Percentiles rank a stretch among this genome's conserved stretches.
These are phyloP conservation scores for Cerceris rybyensis DNA, from an alignment of 2,888 invertebrate species.

Conservation along the genomic window DNA sequence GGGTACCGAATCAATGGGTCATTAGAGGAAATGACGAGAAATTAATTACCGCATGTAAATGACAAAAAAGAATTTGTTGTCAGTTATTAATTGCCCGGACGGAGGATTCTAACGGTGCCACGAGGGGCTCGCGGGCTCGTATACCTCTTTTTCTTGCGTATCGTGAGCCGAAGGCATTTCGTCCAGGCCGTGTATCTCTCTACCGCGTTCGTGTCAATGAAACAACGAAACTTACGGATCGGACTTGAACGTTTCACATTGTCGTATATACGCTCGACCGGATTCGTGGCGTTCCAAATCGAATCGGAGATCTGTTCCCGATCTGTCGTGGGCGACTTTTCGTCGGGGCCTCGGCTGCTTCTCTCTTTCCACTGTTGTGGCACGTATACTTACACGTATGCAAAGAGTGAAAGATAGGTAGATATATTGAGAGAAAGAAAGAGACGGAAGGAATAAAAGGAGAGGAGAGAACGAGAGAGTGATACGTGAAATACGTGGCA, in stretches of 20 bases:
- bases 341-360: constrained; percentile 26
- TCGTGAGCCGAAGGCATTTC: constrained; percentile 11
- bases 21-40: constrained; percentile 55
- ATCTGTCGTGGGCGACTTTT: constrained; percentile 64
- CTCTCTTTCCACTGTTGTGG: constrained; percentile 6
- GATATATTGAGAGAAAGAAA: too few relatives aligned
- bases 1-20: constrained; percentile 45
- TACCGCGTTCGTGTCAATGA: constrained; percentile 50
- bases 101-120: constrained; percentile 55
- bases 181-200: constrained; percentile 38
- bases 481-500: constrained; percentile 1
- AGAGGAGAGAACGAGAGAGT: too few relatives aligned
- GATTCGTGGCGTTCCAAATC: constrained; percentile 61
- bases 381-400: neutral
- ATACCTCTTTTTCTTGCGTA: constrained; percentile 10
- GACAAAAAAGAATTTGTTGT: constrained; percentile 49
- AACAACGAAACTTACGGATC: constrained; percentile 44
- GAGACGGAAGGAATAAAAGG: too few relatives aligned
- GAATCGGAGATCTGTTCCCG: constrained; percentile 63
- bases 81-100: constrained; percentile 59
- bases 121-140: constrained; percentile 1
- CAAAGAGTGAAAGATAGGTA: too few relatives aligned
- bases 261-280: constrained; percentile 56
- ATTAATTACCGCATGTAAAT: constrained; percentile 61
- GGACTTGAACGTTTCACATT: constrained; percentile 39